These are phyloP conservation scores for Hemicrepidius hirtus DNA, from an alignment of 2,888 invertebrate genomes.

Conservation along the genomic window DNA sequence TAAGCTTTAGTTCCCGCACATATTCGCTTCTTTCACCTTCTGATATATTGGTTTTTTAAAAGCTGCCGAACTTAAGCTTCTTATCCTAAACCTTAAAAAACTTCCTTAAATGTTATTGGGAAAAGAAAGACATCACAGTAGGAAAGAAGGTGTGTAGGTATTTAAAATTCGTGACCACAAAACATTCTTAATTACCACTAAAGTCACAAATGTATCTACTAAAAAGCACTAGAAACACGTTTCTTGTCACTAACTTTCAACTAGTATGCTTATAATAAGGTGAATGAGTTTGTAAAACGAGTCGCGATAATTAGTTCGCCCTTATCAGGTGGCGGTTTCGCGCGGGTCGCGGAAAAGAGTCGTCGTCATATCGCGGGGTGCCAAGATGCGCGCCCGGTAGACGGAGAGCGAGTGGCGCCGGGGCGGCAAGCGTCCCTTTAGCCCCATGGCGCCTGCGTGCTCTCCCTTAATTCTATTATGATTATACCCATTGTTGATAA, in stretches of 20 bases:
- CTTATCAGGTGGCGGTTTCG: slow-evolving; percentile 62
- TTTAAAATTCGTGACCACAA: no score
- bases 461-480: slow-evolving; percentile 66
- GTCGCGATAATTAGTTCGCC: slow-evolving; percentile 46
- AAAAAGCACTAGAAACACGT: slow-evolving; percentile 19
- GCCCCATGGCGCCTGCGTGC: slow-evolving; percentile 66
- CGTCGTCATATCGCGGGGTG: slow-evolving; percentile 61
- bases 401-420: slow-evolving; percentile 65
- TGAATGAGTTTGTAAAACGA: neutral
- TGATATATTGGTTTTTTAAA: slow-evolving; percentile 33
- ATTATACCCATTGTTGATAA: slow-evolving; percentile 67
- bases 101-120: slow-evolving; percentile 23
- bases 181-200: neutral
- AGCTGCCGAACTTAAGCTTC: slow-evolving; percentile 23
- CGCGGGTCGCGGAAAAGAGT: slow-evolving; percentile 60
- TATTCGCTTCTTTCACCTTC: slow-evolving; percentile 29
- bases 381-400: slow-evolving; percentile 60
- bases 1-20: slow-evolving; percentile 24
- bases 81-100: slow-evolving; percentile 24
- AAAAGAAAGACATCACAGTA: slow-evolving; percentile 37
- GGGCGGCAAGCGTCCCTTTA: slow-evolving; percentile 64
- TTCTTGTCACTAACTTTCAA: slow-evolving; percentile 25
- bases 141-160: neutral
- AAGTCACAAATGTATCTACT: slow-evolving; percentile 12
- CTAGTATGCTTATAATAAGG: slow-evolving; percentile 13